Evolutionary conservation across 2,113 vertebrate species (phyloP).

Genomic region (Callochromis pleurospilus): DNA sequence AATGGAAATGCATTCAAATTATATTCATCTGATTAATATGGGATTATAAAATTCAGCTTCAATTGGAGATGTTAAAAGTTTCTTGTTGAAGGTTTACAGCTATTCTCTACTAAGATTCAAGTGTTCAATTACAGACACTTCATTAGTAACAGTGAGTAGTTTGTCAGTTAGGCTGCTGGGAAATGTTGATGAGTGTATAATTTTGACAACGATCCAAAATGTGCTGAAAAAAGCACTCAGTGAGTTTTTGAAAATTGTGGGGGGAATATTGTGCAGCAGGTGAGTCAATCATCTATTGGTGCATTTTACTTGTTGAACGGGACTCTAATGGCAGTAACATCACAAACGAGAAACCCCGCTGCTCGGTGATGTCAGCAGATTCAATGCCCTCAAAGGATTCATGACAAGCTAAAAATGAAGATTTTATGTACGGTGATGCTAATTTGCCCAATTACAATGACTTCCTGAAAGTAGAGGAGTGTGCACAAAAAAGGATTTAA

Average conservation of each 20-base stretch:
- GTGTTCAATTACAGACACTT: not conserved
- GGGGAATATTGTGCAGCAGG: not conserved
- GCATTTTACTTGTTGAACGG: not conserved
- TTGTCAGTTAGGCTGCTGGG: not conserved
- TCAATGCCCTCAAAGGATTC: fast-evolving
- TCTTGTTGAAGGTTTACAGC: fast-evolving
- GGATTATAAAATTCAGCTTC: not conserved
- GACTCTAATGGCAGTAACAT: fast-evolving
- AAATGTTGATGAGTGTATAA: fast-evolving
- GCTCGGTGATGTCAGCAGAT: not conserved
- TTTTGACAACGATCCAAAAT: not conserved
- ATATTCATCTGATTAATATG: not conserved
- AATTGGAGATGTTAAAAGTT: not conserved
- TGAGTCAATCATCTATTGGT: not conserved
- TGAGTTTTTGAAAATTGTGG: not conserved
- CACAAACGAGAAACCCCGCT: not conserved
- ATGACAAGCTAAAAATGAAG: not conserved
- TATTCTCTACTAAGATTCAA: not conserved
- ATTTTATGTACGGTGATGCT: not conserved
- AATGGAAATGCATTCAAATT: not conserved
- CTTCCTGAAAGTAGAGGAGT: not conserved
- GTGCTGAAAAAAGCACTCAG: not conserved
- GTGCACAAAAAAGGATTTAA: not conserved
- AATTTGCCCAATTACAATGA: not conserved
- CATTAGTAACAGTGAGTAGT: not conserved